A percentile compares a stretch with the other conserved stretches of the same genome.
Evolutionary conservation across 2,113 vertebrate genomes (phyloP).

Genomic region (Verasper variegatus): DNA sequence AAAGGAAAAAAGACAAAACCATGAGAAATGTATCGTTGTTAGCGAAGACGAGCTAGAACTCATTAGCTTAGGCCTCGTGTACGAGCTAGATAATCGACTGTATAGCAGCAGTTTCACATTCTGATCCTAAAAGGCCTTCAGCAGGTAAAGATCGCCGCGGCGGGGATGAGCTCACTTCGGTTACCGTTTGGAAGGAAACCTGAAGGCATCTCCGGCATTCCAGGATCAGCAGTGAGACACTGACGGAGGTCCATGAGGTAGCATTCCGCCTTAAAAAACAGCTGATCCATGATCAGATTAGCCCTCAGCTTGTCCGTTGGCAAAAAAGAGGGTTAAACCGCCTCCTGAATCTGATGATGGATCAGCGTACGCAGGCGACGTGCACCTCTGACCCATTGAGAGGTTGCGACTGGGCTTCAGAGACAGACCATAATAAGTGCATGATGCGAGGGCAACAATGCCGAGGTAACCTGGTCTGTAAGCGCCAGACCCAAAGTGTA

Average conservation of each 20-base stretch:
- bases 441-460: constrained; percentile 83
- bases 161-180: constrained; percentile 40
- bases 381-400: constrained; percentile 65
- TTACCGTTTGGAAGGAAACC: constrained; percentile 23
- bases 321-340: constrained; percentile 52
- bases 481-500: constrained; percentile 82
- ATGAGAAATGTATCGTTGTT: constrained; percentile 59
- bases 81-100: constrained; percentile 55
- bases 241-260: constrained; percentile 74
- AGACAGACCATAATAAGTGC: constrained; percentile 83
- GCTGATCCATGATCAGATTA: constrained; percentile 67
- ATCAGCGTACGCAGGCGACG: constrained; percentile 56
- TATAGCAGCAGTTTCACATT: constrained; percentile 78
- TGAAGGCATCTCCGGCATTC: constrained; percentile 51
- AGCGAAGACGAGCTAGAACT: constrained; percentile 56
- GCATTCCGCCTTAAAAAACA: constrained; percentile 60
- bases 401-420: constrained; percentile 73
- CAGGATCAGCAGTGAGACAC: constrained; percentile 73
- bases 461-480: constrained; percentile 85
- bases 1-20: constrained; percentile 30
- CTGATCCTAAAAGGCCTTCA: constrained; percentile 70
- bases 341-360: constrained; percentile 57
- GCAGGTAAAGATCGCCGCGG: constrained; percentile 37
- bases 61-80: constrained; percentile 46
- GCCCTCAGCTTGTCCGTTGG: constrained; percentile 59